Evolutionary conservation across 2,113 vertebrate genomes (phyloP), one percentile per base, ranked within the genome.

Genomic region (Puntigrus tetrazona): DNA sequence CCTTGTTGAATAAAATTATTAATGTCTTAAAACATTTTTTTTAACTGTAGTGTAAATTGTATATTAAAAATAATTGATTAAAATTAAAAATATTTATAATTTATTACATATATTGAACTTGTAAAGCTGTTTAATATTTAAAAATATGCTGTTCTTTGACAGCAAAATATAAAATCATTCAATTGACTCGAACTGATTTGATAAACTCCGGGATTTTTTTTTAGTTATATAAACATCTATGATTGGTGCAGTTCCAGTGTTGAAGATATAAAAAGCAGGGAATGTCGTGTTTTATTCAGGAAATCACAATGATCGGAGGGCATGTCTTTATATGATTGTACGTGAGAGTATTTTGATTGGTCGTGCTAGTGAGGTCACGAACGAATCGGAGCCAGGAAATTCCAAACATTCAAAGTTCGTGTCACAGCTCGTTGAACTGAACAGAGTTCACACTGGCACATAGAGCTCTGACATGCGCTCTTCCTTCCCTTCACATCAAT

Each of bases 361-460:
- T 43, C 7, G 52, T 57, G 36, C 50, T 3, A 89, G 86, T 86
- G 89, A 87, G 87, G 88, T 84, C 59, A 61, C 91, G 92, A 90
- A 92, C 87, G 86, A 92, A 93, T 92, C 93, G 92, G 72, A 95
- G 93, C 90, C 81, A 92, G 90, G 92, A 94, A 96, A 98, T 98
- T 97, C 96, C 94, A 96, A 92, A 92, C 95, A 96, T 97, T 96
- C 96, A 93, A 89, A 84, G 85, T 57, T 97, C 96, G 88, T 95
- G 96, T 96, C 91, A 90, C 91, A 94, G 92, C 96, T 94, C 88
- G 96, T 90, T 92, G 84, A 76, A 87, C 69, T 67, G 81, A 89
- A 88, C 91, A 89, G 92, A 92, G 92, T 91, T 87, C 77, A 88
- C 89, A 93, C 93, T 92, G 92, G 91, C 92, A 90, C 81, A 38